A percentile compares a stretch with the other conserved stretches of the same genome.
These are phyloP conservation scores for Lagocephalus sceleratus DNA, from an alignment of 2,797 vertebrate species.

Conservation along the genomic window DNA sequence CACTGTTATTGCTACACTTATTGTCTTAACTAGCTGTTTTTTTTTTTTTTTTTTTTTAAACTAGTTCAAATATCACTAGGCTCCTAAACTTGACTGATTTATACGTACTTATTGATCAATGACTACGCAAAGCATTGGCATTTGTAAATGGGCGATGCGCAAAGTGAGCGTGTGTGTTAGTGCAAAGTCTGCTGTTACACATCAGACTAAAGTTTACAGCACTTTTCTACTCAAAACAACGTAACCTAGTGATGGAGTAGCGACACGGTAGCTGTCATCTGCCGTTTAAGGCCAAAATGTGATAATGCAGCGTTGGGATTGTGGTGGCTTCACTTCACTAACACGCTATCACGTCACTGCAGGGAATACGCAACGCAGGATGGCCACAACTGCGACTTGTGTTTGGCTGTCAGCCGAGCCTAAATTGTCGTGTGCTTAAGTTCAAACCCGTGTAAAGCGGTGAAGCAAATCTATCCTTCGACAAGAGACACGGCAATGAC, in stretches of 20 bases:
- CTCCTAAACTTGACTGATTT: too few species aligned
- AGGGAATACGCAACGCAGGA: conserved; percentile 1
- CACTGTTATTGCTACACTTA: too few species aligned
- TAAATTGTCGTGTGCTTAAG: background rate
- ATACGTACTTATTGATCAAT: too few species aligned
- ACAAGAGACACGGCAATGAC: conserved; percentile 4
- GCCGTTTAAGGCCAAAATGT: background rate
- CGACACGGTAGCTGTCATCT: background rate
- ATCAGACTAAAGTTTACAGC: background rate
- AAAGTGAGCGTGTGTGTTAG: background rate
- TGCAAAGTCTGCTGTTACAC: background rate
- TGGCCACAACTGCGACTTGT: background rate
- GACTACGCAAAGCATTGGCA: too few species aligned
- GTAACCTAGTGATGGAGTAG: background rate
- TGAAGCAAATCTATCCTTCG: too few species aligned
- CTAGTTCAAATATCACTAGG: too few species aligned
- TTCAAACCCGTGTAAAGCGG: background rate
- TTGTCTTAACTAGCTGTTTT: too few species aligned
- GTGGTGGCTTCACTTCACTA: background rate
- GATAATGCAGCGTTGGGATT: conserved; percentile 14
- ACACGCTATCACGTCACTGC: background rate
- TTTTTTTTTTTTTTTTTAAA: too few species aligned
- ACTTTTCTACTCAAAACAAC: background rate
- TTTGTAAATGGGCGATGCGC: too few species aligned
- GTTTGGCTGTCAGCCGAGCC: background rate